These are phyloP conservation scores for Nanger granti DNA, from an alignment of 2,113 vertebrate species.

Conservation along the genomic window DNA sequence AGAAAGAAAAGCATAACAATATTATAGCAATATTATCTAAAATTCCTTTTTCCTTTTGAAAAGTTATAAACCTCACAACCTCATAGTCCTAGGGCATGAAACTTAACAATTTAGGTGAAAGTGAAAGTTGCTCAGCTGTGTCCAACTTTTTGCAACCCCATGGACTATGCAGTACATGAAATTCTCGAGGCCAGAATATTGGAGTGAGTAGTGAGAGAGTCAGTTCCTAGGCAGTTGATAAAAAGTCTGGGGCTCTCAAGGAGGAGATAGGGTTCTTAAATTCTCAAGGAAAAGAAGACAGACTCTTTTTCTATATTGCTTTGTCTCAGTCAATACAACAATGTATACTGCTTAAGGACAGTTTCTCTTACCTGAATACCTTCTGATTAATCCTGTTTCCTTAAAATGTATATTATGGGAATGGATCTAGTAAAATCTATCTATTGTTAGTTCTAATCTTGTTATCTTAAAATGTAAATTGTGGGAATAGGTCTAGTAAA, in stretches of 20 bases:
- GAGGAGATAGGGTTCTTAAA: neutral
- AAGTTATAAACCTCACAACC: neutral
- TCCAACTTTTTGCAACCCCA: neutral
- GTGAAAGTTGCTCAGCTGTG: neutral
- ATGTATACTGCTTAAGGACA: neutral
- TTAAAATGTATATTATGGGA: neutral
- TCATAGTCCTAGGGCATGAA: neutral
- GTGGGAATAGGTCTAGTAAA: neutral
- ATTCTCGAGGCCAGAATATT: neutral
- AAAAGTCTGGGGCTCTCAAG: neutral
- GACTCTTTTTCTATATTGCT: neutral
- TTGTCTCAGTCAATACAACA: neutral
- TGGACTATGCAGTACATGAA: neutral
- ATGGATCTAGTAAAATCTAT: neutral
- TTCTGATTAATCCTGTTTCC: neutral
- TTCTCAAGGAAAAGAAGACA: neutral
- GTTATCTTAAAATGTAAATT: neutral
- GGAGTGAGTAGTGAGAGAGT: neutral
- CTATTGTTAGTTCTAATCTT: neutral
- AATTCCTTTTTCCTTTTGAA: neutral
- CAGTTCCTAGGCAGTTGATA: neutral
- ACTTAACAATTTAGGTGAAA: neutral
- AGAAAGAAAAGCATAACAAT: neutral
- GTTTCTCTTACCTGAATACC: neutral
- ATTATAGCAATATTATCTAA: accelerated